A percentile compares a stretch with the other conserved stretches of the same genome.
Evolutionary conservation across 1,140 invertebrate species (phyloP).

Genomic region (Apis cerana): DNA sequence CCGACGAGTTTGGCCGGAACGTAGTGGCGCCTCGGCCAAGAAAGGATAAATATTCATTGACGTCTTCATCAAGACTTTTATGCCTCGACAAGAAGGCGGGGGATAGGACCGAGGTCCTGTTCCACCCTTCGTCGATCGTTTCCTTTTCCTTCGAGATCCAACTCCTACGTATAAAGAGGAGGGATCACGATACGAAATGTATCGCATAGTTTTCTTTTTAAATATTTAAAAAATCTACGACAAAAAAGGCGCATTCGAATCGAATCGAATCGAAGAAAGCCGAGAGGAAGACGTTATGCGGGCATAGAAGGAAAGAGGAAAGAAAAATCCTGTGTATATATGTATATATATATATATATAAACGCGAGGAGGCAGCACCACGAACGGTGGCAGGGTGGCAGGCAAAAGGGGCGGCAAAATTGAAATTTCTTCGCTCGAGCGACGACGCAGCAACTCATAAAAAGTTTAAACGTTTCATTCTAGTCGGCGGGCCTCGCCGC

Average conservation of each 20-base stretch:
- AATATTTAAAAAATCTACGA: neutral
- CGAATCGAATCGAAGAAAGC: neutral
- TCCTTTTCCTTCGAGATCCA: neutral
- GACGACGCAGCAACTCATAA: slow-evolving; percentile 80
- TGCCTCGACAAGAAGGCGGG: slow-evolving; percentile 59
- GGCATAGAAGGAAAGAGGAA: slow-evolving; percentile 19
- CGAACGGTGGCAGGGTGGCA: slow-evolving; percentile 39
- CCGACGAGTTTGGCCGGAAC: slow-evolving; percentile 52
- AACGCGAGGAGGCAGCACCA: slow-evolving; percentile 32
- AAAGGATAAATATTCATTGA: slow-evolving; percentile 80
- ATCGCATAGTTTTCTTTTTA: too few species aligned
- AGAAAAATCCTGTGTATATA: slow-evolving; percentile 18
- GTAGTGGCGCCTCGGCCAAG: slow-evolving; percentile 57
- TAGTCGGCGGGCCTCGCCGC: slow-evolving; percentile 67
- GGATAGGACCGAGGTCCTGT: neutral
- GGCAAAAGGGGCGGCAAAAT: slow-evolving; percentile 74
- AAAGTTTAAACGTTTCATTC: slow-evolving; percentile 80
- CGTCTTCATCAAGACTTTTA: slow-evolving; percentile 79
- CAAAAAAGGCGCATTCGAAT: neutral
- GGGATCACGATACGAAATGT: too few species aligned
- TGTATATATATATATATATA: slow-evolving; percentile 8
- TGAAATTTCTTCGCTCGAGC: slow-evolving; percentile 80
- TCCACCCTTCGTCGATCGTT: slow-evolving; percentile 1
- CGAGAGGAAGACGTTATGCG: slow-evolving; percentile 35
- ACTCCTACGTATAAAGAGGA: neutral